phyloP scores from a whole-genome alignment of 2,113 vertebrate genomes.

The Mesembrinibis cayennensis region DNA sequence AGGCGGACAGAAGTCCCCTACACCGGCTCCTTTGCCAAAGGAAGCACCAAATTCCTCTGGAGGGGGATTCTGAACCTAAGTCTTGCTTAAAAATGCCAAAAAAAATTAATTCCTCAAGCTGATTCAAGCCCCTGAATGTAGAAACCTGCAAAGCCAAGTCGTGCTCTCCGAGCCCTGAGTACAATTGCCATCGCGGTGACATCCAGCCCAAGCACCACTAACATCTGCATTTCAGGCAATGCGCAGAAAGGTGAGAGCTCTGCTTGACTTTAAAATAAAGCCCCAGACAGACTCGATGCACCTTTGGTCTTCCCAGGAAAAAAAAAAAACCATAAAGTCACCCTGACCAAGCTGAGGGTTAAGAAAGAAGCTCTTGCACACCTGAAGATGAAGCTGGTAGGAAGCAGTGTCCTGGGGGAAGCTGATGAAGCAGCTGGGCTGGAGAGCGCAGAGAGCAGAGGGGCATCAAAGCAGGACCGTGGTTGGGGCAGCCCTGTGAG shows the following conservation, averaged over 20 bases:
- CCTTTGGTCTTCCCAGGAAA: not conserved
- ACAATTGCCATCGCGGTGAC: too few species aligned
- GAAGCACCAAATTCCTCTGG: not conserved
- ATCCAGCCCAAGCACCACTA: not conserved
- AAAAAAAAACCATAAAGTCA: not conserved
- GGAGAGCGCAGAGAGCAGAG: not conserved
- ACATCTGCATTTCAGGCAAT: not conserved
- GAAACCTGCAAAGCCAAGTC: not conserved
- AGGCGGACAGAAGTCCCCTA: not conserved
- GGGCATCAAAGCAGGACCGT: not conserved
- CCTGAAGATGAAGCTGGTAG: not conserved
- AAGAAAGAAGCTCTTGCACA: not conserved
- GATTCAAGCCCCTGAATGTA: not conserved
- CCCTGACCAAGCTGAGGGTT: not conserved
- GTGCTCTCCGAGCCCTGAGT: not conserved
- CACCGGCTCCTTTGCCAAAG: not conserved
- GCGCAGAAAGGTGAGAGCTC: not conserved
- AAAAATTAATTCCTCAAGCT: not conserved
- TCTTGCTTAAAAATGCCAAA: not conserved
- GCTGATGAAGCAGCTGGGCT: not conserved
- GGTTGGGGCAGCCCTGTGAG: not conserved
- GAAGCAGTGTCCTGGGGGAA: not conserved
- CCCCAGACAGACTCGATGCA: accelerated
- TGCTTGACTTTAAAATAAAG: not conserved
- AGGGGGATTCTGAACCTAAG: not conserved